Base-by-base conservation (phyloP, 2,888 invertebrate genomes). In the Germaria angustata region DNA sequence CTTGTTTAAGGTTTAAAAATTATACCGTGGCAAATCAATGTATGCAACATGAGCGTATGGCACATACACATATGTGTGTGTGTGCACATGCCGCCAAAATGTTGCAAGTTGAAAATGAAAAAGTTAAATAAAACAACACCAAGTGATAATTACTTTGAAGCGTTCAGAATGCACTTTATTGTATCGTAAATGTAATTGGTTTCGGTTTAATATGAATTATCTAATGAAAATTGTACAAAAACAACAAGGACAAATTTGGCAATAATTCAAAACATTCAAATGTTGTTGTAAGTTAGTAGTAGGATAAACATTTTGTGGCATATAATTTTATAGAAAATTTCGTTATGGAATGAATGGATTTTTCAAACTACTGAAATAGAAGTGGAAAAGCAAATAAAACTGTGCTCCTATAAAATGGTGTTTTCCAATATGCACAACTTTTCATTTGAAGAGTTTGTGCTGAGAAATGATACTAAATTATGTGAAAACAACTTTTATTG, bases 111-210 rank as follows among this genome's bases (percentile, higher is more conserved):
- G n/a, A 36, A 36, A 39, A 53, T 3, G 11, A 57, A 8, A 41
- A 9, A 24, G n/a, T 17, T 36, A 53, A 34, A 34, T 34, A 55
- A 69, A 53, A 65, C 44, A 53, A 53, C 61, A 61, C 22, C 44
- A 69, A 66, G 72, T 84, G 86, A 86, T 84, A 84, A 84, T 84
- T 84, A 78, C 84, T 82, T 82, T 80, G 80, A 84, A 84, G 86
- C 86, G 89, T 86, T 87, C 84, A 85, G 85, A 86, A 87, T 86
- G 84, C 86, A 84, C 85, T 88, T 88, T 89, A 89, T 86, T 88
- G 86, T 87, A 86, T 86, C 87, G 87, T 89, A 88, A 88, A 88
- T 88, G 88, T 87, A 89, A 89, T 88, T 89, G 89, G 88, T 88
- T 89, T 87, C 86, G 89, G 88, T 84, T 84, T 87, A 87, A 88